Evolutionary conservation across 2,888 invertebrate genomes (phyloP).

Genomic region (Aspidiotus destructor): DNA sequence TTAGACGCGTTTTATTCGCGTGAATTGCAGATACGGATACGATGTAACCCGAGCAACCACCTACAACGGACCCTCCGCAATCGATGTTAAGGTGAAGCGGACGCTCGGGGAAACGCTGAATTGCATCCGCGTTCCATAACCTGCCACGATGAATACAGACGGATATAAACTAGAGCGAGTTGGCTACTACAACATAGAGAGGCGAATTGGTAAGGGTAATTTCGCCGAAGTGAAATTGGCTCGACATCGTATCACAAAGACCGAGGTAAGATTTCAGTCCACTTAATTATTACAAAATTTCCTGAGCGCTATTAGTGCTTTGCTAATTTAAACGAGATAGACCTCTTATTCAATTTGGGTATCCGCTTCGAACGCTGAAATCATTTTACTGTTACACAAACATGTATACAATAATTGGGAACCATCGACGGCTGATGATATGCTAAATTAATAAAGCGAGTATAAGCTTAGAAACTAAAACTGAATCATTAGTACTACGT

Average conservation of each 20-base stretch:
- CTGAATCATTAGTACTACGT: no score
- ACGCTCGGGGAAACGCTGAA: not conserved
- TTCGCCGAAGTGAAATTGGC: constrained; percentile 98
- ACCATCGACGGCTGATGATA: no score
- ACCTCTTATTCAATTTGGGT: no score
- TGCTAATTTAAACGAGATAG: no score
- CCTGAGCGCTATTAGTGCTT: no score
- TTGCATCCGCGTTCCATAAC: constrained; percentile 41
- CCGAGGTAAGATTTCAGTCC: constrained; percentile 67
- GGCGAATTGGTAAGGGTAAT: constrained; percentile 97
- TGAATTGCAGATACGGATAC: not conserved
- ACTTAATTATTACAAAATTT: not conserved
- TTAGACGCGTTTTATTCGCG: not conserved
- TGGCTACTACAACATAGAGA: constrained; percentile 95
- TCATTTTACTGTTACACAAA: no score
- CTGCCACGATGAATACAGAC: constrained; percentile 43
- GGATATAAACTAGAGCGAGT: constrained; percentile 66
- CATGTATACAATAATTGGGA: no score
- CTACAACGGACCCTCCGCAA: not conserved
- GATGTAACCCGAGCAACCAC: not conserved
- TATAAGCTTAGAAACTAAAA: no score
- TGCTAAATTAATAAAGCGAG: no score
- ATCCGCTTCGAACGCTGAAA: no score
- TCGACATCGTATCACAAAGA: constrained; percentile 94
- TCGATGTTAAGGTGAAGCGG: not conserved